Conservation (phyloP, 2,113 vertebrate species). For the Riparia riparia region DNA sequence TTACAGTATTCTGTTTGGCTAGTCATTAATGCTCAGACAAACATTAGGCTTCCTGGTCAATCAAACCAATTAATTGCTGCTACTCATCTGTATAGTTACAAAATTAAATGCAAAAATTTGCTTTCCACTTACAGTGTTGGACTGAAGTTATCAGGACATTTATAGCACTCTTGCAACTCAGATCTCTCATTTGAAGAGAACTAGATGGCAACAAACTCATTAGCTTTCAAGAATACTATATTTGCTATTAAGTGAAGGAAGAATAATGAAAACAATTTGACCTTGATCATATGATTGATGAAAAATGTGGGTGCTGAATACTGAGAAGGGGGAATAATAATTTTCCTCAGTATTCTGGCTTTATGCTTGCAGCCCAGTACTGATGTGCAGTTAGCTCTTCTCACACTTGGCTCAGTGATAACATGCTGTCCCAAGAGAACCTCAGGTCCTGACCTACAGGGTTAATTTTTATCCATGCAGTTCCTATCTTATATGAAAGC, state of each 20-base stretch:
- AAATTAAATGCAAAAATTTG: not conserved
- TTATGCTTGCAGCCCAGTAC: not conserved
- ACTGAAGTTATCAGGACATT: not conserved
- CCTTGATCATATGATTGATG: not conserved
- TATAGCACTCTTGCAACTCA: not conserved
- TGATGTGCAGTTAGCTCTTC: not conserved
- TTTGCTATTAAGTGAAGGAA: not conserved
- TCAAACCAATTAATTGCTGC: not conserved
- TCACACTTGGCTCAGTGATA: not conserved
- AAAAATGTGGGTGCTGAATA: not conserved
- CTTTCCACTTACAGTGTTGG: not conserved
- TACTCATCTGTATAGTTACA: not conserved
- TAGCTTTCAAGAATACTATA: not conserved
- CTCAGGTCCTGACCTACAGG: not conserved
- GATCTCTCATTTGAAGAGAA: not conserved
- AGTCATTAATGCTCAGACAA: not conserved
- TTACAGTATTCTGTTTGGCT: not conserved
- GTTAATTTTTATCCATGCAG: not conserved
- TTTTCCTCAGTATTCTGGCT: not conserved
- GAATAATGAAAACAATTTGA: not conserved
- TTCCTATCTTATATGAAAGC: not conserved
- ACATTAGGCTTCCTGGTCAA: not conserved
- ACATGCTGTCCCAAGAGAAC: not conserved
- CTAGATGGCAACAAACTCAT: not conserved
- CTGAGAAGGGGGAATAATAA: not conserved